phyloP scores from a whole-genome alignment of 2,113 vertebrate species.

The Engystomops pustulosus region DNA sequence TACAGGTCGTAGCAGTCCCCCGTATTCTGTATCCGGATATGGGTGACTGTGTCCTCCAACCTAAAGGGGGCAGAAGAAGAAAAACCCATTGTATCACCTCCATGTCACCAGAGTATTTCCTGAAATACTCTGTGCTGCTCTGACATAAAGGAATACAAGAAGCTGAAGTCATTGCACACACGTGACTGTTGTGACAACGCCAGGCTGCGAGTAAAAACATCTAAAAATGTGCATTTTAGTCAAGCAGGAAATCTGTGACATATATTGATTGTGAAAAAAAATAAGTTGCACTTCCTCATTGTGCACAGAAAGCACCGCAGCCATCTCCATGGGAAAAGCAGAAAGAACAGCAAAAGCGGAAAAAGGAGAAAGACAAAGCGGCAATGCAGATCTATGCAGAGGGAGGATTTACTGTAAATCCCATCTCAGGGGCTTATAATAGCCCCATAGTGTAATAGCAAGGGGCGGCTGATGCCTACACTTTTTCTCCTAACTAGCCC shows the following conservation, averaged over 20 bases:
- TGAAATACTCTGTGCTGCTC: neutral
- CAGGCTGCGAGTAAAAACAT: neutral
- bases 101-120: too few relatives aligned
- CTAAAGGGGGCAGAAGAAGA: slow-evolving; percentile 67
- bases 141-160: neutral
- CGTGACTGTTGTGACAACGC: neutral
- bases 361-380: neutral
- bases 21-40: slow-evolving; percentile 97
- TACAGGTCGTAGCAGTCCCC: slow-evolving; percentile 98
- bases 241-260: neutral
- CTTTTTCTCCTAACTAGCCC: too few relatives aligned
- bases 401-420: neutral
- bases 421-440: neutral
- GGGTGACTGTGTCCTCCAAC: slow-evolving; percentile 88
- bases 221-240: neutral
- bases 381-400: neutral
- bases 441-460: neutral
- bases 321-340: neutral
- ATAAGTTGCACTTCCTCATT: neutral
- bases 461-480: too few relatives aligned
- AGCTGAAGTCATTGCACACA: neutral
- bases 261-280: slow-evolving; percentile 18
- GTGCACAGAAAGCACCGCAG: neutral
- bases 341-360: neutral
- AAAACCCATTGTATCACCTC: neutral